phyloP scores from a whole-genome alignment of 2,113 vertebrate genomes.

The Symphodus melops region DNA sequence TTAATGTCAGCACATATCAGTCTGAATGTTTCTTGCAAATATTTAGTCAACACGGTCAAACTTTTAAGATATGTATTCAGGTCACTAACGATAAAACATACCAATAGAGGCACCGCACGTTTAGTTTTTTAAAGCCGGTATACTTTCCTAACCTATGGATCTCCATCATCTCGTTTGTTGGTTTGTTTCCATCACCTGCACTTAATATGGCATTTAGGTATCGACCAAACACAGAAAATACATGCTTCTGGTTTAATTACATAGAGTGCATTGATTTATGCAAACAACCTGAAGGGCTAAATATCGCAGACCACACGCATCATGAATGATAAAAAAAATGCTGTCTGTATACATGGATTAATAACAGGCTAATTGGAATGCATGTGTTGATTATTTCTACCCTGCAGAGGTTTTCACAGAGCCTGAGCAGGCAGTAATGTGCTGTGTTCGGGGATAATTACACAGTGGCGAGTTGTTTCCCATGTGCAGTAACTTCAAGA shows the following conservation, averaged over 20 bases:
- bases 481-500: conserved; percentile 54
- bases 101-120: neutral
- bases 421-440: conserved; percentile 52
- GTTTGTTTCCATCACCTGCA: neutral
- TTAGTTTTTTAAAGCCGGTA: neutral
- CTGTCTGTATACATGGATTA: conserved; percentile 47
- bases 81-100: neutral
- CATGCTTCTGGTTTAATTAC: conserved; percentile 62
- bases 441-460: conserved; percentile 56
- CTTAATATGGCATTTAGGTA: conserved; percentile 32
- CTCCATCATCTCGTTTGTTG: neutral
- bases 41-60: conserved; percentile 20
- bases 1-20: conserved; percentile 43
- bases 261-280: conserved; percentile 71
- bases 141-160: neutral
- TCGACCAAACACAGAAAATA: conserved; percentile 48
- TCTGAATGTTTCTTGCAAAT: conserved; percentile 11
- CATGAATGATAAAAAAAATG: conserved; percentile 58
- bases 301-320: conserved; percentile 42
- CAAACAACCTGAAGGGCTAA: conserved; percentile 58
- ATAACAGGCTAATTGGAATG: conserved; percentile 55
- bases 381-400: conserved; percentile 19
- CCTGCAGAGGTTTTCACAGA: conserved; percentile 23
- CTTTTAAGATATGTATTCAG: neutral
- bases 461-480: conserved; percentile 53